Base-by-base conservation (phyloP, 1,140 invertebrate species). In the Nephotettix cincticeps region DNA sequence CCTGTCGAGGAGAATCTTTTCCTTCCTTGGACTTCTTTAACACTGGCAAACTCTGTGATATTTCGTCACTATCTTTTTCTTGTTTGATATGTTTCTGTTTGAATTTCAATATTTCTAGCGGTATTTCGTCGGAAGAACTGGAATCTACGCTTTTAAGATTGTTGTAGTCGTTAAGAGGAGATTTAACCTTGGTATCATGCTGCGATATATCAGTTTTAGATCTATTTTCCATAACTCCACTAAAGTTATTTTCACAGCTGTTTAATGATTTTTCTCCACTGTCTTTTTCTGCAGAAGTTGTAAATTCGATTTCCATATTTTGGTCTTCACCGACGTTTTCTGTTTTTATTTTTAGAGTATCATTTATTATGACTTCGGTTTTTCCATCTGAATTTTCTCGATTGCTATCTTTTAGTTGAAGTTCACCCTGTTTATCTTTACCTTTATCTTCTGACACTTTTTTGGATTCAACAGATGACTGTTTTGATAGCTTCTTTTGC, bases 71-170 rank as follows among this genome's bases (percentile, higher is more conserved):
- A 28, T 63, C 58, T 19, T 45, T 70, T 47, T 65, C 69, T 47
- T 70, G 32, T 17, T 70, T 63, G 32, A 51, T 64, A 36, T 36
- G 32, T 28, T 47, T 70, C 65, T 47, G 30, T 25, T 70, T 58
- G 13, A n/a, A 27, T 65, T 70, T 70, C 4, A 70, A 51, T 25
- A 64, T 1, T 47, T 65, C 58, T 21, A 70, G 27, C 13, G 69
- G 69, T 0, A 70, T 63, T 63, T 70, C 69, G 29, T 70, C 69
- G 13, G 69, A 70, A 6, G 69, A 65, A 14, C 32, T 45, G n/a
- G 69, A 70, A 51, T 70, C 69, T 40, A 45, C 61, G 23, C 43
- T 65, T 65, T 70, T 68, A 1, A 43, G 28, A 45, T 36, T 58
- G 11, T 11, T 40, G 13, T 29, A 23, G 1, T 67, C 45, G 11